Evolutionary conservation across 1,140 invertebrate genomes (phyloP), one percentile per base, ranked within the genome.

Genomic region (Asobara japonica): DNA sequence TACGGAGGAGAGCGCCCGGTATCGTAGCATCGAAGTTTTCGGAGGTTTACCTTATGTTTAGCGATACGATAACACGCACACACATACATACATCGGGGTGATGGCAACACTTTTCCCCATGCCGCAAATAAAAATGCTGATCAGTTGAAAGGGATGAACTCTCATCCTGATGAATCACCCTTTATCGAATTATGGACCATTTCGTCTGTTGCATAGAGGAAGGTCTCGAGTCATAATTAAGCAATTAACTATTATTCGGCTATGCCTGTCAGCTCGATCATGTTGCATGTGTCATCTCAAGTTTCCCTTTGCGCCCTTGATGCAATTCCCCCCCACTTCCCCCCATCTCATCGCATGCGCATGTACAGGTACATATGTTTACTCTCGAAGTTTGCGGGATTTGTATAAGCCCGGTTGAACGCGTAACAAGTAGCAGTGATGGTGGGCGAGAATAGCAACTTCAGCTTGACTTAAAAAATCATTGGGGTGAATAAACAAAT

Each of bases 171-270:
- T 41, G 3, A n/a, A 5, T 6, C 38, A 8, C 13, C 38, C 3
- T 45, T 18, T 1, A 66, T 45, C 33, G 11, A 45, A 36, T 16
- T 66, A 22, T 41, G 25, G 22, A 76, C 22, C 51, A 41, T 71
- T 73, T 67, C 62, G 62, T 45, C 33, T 66, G 69, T 70, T 48
- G 27, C 33, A 71, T 69, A 62, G 48, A 48, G n/a, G 64, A 68
- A 74, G 72, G 60, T 62, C 69, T 65, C 61, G 45, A 56, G 33
- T 76, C 48, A 51, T 64, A 67, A 74, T 74, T 76, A 61, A 74
- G 69, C 71, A 74, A 72, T 76, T 72, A 72, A 74, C 74, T 76
- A 64, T 51, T 56, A 10, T 65, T 56, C 60, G 41, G 61, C 65
- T 73, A 48, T 66, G 38, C 65, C 30, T 69, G 68, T 69, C 48